Percentiles rank a stretch among this genome's conserved stretches.
Evolutionary conservation across 2,113 vertebrate species (phyloP).

Genomic region (Cricetomys ansorgei): DNA sequence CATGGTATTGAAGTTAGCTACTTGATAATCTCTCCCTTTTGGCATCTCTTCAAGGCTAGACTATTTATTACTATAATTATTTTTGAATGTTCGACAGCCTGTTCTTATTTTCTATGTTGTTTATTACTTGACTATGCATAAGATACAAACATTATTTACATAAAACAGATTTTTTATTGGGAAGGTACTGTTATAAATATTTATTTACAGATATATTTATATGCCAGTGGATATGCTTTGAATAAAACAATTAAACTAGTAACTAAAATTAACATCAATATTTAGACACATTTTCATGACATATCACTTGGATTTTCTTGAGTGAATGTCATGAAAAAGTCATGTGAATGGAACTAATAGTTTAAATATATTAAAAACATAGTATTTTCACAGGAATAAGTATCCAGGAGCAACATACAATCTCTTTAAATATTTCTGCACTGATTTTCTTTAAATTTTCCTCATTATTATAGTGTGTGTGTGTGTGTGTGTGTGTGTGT

Average conservation of each 20-base stretch:
- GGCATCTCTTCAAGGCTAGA: slow-evolving; percentile 66
- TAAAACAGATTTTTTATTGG: neutral
- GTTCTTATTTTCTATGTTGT: neutral
- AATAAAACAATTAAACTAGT: neutral
- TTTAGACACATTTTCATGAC: neutral
- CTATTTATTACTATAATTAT: slow-evolving; percentile 73
- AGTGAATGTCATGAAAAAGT: neutral
- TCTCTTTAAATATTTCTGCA: neutral
- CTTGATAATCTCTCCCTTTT: slow-evolving; percentile 77
- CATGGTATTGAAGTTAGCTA: slow-evolving; percentile 71
- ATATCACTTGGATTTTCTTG: neutral
- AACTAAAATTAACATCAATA: neutral
- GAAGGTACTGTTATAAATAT: neutral
- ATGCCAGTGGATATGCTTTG: neutral
- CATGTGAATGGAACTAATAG: neutral
- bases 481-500: neutral
- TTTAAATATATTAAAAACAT: neutral
- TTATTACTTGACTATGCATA: neutral
- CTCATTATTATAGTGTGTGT: neutral
- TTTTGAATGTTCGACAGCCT: neutral
- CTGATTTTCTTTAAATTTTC: neutral
- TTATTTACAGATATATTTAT: neutral
- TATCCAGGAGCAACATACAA: neutral
- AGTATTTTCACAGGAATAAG: neutral
- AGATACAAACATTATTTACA: neutral